Evolutionary conservation across 2,888 invertebrate species (phyloP).

Genomic region (Cosmia trapezina): DNA sequence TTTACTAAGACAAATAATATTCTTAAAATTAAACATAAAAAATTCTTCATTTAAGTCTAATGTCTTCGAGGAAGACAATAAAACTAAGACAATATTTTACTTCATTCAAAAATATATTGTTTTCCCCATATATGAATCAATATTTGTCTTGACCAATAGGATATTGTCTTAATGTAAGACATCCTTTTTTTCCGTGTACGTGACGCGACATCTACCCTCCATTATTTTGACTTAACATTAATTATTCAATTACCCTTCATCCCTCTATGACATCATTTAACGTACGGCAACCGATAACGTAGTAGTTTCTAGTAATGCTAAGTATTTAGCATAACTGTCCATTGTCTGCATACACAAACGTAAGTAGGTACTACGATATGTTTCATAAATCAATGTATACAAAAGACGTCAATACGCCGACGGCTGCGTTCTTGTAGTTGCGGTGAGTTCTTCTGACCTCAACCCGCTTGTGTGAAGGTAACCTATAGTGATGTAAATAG

Average conservation of each 20-base stretch:
- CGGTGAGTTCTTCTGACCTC: slow-evolving; percentile 81
- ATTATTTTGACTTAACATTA: slow-evolving; percentile 24
- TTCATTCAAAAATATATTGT: no score
- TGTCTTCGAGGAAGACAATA: no score
- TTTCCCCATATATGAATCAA: no score
- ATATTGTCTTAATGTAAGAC: no score
- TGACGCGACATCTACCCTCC: slow-evolving; percentile 73
- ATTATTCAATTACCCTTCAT: not conserved
- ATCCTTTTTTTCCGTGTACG: no score
- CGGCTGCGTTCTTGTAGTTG: slow-evolving; percentile 65
- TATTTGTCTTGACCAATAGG: no score
- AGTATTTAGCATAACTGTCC: slow-evolving; percentile 18
- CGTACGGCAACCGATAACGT: not conserved
- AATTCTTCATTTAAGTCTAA: no score
- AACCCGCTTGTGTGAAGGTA: slow-evolving; percentile 87
- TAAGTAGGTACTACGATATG: slow-evolving; percentile 30
- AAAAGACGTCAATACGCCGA: slow-evolving; percentile 57
- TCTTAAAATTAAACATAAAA: no score
- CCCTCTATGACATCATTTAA: not conserved
- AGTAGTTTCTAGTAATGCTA: slow-evolving; percentile 17
- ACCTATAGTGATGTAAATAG: slow-evolving; percentile 87
- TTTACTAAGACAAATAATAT: no score
- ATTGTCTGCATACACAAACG: slow-evolving; percentile 46
- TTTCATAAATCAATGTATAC: slow-evolving; percentile 61
- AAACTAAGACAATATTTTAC: no score